Percentiles rank a stretch among this genome's conserved stretches.
phyloP scores from a whole-genome alignment of 2,113 vertebrate genomes.

The Heterocephalus glaber region DNA sequence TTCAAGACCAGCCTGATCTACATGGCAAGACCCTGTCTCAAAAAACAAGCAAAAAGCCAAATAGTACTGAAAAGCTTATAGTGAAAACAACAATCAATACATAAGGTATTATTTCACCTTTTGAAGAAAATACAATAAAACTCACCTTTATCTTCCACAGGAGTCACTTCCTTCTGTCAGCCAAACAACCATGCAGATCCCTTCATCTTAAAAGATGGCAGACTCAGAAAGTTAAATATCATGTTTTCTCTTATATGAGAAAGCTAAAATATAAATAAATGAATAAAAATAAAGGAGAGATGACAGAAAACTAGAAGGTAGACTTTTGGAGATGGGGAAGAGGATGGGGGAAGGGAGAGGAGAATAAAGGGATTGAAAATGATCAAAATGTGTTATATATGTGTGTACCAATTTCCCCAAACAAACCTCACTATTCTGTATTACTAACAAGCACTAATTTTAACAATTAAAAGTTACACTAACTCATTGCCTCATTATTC shows the following conservation, averaged over 20 bases:
- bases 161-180: not conserved
- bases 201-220: conserved; percentile 5
- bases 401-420: not conserved
- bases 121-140: conserved; percentile 33
- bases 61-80: conserved; percentile 19
- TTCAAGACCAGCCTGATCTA: not conserved
- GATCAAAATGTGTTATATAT: not conserved
- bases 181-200: not conserved
- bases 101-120: conserved; percentile 36
- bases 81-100: conserved; percentile 20
- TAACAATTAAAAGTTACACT: not conserved
- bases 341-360: not conserved
- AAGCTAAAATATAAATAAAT: not conserved
- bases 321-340: not conserved
- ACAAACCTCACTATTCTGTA: not conserved
- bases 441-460: not conserved
- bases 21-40: not conserved
- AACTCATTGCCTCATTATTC: not conserved
- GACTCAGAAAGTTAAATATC: not conserved
- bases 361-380: not conserved
- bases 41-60: not conserved
- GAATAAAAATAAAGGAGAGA: not conserved
- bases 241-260: not conserved
- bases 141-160: not conserved
- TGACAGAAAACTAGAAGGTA: not conserved